Evolutionary conservation across 2,888 invertebrate genomes (phyloP).

Genomic region (Lithodes maja): DNA sequence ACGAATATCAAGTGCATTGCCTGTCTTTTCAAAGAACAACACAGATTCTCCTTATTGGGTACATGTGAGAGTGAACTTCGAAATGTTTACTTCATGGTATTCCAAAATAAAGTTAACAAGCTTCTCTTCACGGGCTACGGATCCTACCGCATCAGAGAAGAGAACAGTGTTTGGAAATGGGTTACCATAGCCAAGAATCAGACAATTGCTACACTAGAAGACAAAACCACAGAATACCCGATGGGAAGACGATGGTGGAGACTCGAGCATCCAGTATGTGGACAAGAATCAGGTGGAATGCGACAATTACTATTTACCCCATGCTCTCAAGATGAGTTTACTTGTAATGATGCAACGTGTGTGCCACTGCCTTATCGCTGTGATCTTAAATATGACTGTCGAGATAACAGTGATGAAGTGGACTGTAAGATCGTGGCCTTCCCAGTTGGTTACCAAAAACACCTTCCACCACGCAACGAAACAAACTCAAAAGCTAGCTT

Average conservation of each 20-base stretch:
- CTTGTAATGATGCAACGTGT: conserved; percentile 63
- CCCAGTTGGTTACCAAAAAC: conserved; percentile 55
- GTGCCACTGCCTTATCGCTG: conserved; percentile 49
- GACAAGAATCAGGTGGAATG: conserved; percentile 44
- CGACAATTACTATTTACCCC: conserved; percentile 42
- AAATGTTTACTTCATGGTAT: conserved; percentile 51
- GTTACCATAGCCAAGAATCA: conserved; percentile 15
- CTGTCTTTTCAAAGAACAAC: conserved; percentile 52
- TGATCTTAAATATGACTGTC: conserved; percentile 69
- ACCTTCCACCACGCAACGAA: conserved; percentile 55
- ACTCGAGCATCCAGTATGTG: conserved; percentile 48
- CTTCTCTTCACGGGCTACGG: conserved; percentile 63
- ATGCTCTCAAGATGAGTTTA: conserved; percentile 45
- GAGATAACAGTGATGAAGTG: conserved; percentile 63
- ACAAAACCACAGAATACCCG: conserved; percentile 36
- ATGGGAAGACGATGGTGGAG: conserved; percentile 63
- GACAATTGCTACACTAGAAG: conserved; percentile 41
- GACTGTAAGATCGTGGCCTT: conserved; percentile 50
- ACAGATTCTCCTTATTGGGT: conserved; percentile 51
- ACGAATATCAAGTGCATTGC: conserved; percentile 38
- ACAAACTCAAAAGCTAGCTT: conserved; percentile 12
- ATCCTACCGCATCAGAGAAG: conserved; percentile 42
- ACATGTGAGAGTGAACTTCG: conserved; percentile 64
- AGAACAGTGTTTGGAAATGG: conserved; percentile 47
- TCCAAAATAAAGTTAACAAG: conserved; percentile 42